A percentile compares a stretch with the other conserved stretches of the same genome.
These are phyloP conservation scores for Oedothorax gibbosus DNA, from an alignment of 1,140 invertebrate genomes.

Conservation along the genomic window DNA sequence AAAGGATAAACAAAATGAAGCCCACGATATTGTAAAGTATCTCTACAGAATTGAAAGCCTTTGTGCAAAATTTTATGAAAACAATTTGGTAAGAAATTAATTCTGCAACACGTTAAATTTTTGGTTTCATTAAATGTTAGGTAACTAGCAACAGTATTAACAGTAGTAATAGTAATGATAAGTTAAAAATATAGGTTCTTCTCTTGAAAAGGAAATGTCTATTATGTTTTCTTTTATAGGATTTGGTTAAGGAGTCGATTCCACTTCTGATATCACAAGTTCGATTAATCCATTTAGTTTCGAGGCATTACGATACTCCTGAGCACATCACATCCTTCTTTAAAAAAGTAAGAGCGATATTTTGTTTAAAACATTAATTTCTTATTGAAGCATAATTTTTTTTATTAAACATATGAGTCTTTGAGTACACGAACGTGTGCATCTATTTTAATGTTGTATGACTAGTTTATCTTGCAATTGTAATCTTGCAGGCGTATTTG, in stretches of 20 bases:
- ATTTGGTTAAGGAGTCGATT: conserved; percentile 71
- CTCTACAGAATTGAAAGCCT: conserved; percentile 95
- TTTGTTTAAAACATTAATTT: no score
- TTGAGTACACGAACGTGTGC: no score
- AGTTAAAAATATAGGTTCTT: no score
- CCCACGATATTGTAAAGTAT: conserved; percentile 95
- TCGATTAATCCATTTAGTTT: conserved; percentile 79
- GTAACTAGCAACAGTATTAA: neutral
- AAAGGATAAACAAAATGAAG: conserved; percentile 92
- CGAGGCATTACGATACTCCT: conserved; percentile 88
- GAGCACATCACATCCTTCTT: conserved; percentile 94
- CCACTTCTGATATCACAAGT: conserved; percentile 41
- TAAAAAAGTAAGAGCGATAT: conserved; percentile 81
- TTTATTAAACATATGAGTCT: no score
- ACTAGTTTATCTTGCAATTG: no score
- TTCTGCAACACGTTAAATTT: conserved; percentile 16
- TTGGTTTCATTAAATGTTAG: neutral
- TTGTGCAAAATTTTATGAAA: conserved; percentile 91
- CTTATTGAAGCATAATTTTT: no score
- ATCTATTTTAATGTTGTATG: no score
- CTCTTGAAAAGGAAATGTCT: neutral
- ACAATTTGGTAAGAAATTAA: conserved; percentile 85
- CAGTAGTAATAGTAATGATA: neutral
- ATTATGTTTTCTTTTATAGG: conserved; percentile 69
- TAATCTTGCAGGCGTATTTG: no score